Evolutionary conservation across 2,888 invertebrate species (phyloP).

Genomic region (Lycophotia porphyrea): DNA sequence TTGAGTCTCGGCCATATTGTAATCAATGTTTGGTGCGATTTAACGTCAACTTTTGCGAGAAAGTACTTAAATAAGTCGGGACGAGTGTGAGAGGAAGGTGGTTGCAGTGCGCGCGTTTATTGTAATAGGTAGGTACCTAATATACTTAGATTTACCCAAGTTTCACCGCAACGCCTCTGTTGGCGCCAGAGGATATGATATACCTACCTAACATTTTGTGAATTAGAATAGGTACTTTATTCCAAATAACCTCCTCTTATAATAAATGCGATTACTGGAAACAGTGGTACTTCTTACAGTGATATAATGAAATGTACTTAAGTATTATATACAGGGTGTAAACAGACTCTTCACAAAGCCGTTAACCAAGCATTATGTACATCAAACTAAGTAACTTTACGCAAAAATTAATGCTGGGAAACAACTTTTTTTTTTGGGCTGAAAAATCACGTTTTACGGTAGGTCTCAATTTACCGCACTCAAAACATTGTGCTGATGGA

Average conservation of each 20-base stretch:
- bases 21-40: constrained; percentile 25
- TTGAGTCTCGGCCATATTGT: constrained; percentile 14
- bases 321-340: too few species aligned
- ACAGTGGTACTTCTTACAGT: not conserved
- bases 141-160: not conserved
- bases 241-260: not conserved
- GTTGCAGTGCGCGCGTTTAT: not conserved
- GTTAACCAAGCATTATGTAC: too few species aligned
- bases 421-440: too few species aligned
- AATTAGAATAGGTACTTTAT: not conserved
- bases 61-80: constrained; percentile 4
- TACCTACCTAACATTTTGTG: too few species aligned
- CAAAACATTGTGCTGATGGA: too few species aligned
- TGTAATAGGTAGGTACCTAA: not conserved
- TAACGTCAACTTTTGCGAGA: constrained; percentile 25
- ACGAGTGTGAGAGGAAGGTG: not conserved
- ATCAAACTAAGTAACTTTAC: too few species aligned
- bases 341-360: too few species aligned
- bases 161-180: not conserved
- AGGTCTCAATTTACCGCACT: too few species aligned
- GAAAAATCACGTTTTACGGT: too few species aligned
- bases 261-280: not conserved
- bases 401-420: too few species aligned
- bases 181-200: not conserved
- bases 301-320: not conserved